Evolutionary conservation across 2,888 invertebrate species (phyloP).

Genomic region (Siphlonurus alternatus): DNA sequence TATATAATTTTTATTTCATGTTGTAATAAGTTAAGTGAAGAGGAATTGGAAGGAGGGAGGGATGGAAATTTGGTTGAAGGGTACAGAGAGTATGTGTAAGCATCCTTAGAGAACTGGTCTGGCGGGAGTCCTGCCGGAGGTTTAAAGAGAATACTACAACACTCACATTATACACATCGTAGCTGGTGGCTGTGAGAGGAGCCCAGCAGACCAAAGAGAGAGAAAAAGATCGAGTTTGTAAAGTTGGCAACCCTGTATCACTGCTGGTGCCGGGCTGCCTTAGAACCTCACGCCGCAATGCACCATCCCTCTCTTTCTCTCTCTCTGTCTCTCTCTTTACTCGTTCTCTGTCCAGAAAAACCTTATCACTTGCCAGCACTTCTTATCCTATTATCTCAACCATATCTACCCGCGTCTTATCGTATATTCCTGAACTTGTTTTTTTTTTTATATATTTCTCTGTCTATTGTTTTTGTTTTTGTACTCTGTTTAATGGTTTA

Average conservation of each 20-base stretch:
- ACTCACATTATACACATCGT: not conserved
- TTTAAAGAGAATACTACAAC: not conserved
- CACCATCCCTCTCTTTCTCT: not conserved
- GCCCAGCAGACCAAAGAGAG: not conserved
- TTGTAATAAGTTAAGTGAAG: no score
- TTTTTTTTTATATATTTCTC: not conserved
- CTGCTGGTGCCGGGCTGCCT: not conserved
- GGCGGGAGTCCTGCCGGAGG: not conserved
- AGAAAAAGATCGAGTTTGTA: not conserved
- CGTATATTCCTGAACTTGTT: no score
- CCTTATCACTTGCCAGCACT: not conserved
- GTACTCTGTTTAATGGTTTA: no score
- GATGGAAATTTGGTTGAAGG: no score
- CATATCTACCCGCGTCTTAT: not conserved
- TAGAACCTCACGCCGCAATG: not conserved
- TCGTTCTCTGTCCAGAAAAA: not conserved
- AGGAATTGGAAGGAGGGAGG: no score
- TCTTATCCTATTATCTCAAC: not conserved
- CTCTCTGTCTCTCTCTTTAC: not conserved
- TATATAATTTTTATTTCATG: no score
- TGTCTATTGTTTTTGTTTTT: not conserved
- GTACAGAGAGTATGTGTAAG: no score
- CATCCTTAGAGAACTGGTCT: no score
- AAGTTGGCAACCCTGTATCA: not conserved
- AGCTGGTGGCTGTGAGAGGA: no score